Evolutionary conservation across 2,888 invertebrate species (phyloP), one percentile per base, ranked within the genome.

Genomic region (Caradrina kadenii): DNA sequence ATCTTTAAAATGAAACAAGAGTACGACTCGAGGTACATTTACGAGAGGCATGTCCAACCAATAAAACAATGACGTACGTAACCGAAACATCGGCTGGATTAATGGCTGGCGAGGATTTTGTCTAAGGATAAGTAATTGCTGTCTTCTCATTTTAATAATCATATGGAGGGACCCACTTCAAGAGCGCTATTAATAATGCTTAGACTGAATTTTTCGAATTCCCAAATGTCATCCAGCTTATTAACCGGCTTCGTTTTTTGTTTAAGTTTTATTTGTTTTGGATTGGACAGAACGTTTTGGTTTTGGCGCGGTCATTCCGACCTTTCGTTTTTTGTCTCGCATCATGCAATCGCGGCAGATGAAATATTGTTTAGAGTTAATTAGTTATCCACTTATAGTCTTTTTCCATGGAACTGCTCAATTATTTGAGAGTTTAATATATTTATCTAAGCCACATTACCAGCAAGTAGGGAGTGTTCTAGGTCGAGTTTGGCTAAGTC

Each of bases 211-310:
- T 90, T 95, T 94, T 95, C 90, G 92, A 95, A 95, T 96, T 95
- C 95, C 93, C 90, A 94, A 95, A 95, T 95, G 95, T 95, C 95
- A 95, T 95, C 94, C 94, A 94, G 94, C 95, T 96, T 95, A 96
- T 95, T 96, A 96, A 95, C 95, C 90, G 93, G 86, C 93, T 90
- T 93, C 92, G 93, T 94, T 96, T 95, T 94, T 95, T 95, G 93
- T 94, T 93, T 90, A 86, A 87, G 83, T 94, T 92, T 95, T 94
- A 91, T 94, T 95, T 94, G 94, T 93, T 95, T 95, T 94, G 93
- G 93, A 94, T 94, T 93, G 92, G 91, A 90, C 89, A 86, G 88
- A 90, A 86, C 92, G 91, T 94, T 95, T 95, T 92, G 93, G 93
- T 95, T 95, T 96, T 96, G 95, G 95, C 95, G 94, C 93, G 95